Base-by-base conservation (phyloP, 1,140 invertebrate species). In the Achatina immaculata region DNA sequence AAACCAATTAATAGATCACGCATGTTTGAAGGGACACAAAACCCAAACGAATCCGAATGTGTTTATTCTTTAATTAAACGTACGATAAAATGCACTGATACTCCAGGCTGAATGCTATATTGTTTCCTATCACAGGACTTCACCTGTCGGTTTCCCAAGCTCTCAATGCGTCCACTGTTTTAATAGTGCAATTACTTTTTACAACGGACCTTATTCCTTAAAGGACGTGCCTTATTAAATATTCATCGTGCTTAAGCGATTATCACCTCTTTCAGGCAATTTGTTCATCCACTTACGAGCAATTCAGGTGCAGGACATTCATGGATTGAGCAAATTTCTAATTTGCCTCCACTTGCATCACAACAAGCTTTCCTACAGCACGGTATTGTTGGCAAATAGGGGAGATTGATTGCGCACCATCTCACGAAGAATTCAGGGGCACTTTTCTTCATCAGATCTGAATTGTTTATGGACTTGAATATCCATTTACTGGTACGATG, bases 221-320 rank as follows among this genome's bases (percentile, higher is more conserved):
- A 62, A 62, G 58, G n/a, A 62, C 58, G 58, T 62, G 58, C 58
- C 58, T 62, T 62, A 73, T 73, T 40, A 73, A 73, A 73, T 73
- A 73, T 73, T 73, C 71, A 73, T 43, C 6, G 71, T 48, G 38
- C 71, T 73, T 45, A 45, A 73, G 42, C 71, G 40, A 73, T 73
- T 73, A 73, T 73, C 71, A 73, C 40, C 43, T 73, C 71, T 73
- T 73, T 73, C 31, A 43, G 42, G 71, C 58, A 62, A 62, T 62
- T 62, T 62, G 58, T 62, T 62, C 58, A 62, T 62, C n/a, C 58
- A 62, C 58, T 62, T 62, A 62, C 58, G 58, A 62, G 58, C 58
- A 62, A 62, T 62, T 62, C 58, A 62, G 58, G 58, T 62, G 58
- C 58, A 62, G n/a, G 16, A 31, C 58, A 62, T 62, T 62, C 58